These are phyloP conservation scores for Dorcus hopei DNA, from an alignment of 2,888 invertebrate species.

Conservation along the genomic window DNA sequence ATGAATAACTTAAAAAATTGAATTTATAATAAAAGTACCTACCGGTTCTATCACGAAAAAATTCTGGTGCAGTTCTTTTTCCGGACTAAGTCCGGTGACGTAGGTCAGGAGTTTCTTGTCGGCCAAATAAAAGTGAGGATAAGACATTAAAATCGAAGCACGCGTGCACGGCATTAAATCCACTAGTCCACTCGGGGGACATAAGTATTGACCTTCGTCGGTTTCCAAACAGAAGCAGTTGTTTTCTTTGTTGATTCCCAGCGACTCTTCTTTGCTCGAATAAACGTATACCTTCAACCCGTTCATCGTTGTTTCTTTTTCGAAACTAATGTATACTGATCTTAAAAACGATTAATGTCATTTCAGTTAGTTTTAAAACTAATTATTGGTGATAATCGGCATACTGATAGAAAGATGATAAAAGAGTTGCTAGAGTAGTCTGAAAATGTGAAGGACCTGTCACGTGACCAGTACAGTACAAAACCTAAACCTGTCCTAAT, in stretches of 20 bases:
- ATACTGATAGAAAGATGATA: too few species aligned
- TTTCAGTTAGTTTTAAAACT: too few species aligned
- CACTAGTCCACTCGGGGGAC: slow-evolving; percentile 54
- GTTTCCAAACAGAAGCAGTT: slow-evolving; percentile 55
- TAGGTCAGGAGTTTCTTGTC: slow-evolving; percentile 54
- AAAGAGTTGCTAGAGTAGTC: too few species aligned
- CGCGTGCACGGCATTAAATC: slow-evolving; percentile 56
- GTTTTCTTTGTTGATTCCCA: slow-evolving; percentile 51
- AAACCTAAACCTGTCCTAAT: too few species aligned
- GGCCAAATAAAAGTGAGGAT: slow-evolving; percentile 64
- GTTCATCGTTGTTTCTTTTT: slow-evolving; percentile 45
- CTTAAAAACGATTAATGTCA: slow-evolving; percentile 37
- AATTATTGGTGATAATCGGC: too few species aligned
- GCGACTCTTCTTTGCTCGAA: slow-evolving; percentile 46
- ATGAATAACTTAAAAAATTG: neutral
- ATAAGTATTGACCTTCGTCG: slow-evolving; percentile 50
- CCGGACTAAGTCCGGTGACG: slow-evolving; percentile 55
- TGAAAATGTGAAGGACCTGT: too few species aligned
- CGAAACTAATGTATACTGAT: slow-evolving; percentile 50
- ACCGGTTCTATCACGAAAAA: slow-evolving; percentile 62
- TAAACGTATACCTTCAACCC: slow-evolving; percentile 54
- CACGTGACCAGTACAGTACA: too few species aligned
- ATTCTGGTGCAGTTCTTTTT: slow-evolving; percentile 56
- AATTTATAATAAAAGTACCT: slow-evolving; percentile 29
- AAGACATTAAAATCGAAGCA: slow-evolving; percentile 60